These are phyloP conservation scores for Leiothrix lutea DNA, from an alignment of 2,113 vertebrate species.

Conservation along the genomic window DNA sequence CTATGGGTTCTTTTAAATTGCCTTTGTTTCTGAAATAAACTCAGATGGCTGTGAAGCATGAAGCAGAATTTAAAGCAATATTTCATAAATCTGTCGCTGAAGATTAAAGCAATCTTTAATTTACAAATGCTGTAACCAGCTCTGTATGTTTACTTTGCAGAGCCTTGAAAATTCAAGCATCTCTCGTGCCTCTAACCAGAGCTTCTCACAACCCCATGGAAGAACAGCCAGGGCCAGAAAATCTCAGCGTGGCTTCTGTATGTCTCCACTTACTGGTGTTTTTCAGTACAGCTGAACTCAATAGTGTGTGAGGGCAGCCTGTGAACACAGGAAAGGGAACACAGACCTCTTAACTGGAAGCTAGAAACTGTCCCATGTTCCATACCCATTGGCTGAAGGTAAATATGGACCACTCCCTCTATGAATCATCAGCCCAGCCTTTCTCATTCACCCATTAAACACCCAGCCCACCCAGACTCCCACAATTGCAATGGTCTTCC, in stretches of 20 bases:
- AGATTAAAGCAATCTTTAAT: constrained; percentile 75
- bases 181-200: background rate
- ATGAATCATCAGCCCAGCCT: fast-evolving
- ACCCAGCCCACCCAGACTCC: background rate
- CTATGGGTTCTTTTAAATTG: constrained; percentile 69
- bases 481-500: background rate
- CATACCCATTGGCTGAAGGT: background rate
- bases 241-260: background rate
- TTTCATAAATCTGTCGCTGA: constrained; percentile 74
- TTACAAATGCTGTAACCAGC: constrained; percentile 65
- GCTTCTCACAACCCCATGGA: background rate
- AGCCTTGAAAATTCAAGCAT: constrained; percentile 45
- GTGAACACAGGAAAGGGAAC: background rate
- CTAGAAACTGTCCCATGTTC: background rate
- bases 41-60: constrained; percentile 67
- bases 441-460: background rate
- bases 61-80: constrained; percentile 69
- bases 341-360: background rate
- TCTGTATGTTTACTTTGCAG: constrained; percentile 46
- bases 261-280: background rate
- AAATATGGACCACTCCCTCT: background rate
- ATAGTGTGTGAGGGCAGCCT: background rate
- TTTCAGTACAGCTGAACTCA: background rate
- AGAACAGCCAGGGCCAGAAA: background rate
- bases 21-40: constrained; percentile 77